Base-by-base conservation (phyloP, 2,113 vertebrate species). In the Rhea americana region DNA sequence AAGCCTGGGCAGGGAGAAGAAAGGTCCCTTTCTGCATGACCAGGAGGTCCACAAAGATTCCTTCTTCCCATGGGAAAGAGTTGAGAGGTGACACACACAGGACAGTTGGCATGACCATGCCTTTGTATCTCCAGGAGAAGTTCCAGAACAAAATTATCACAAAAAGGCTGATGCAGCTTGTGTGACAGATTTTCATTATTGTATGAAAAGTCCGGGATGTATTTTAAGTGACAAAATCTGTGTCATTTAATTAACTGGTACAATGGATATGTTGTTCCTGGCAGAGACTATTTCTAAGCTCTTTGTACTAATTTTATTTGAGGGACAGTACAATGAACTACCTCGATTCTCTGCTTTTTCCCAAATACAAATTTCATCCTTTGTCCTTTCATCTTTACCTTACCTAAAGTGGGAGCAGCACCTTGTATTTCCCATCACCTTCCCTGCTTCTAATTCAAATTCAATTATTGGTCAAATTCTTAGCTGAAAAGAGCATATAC, bases 201-300 rank as follows among this genome's bases (percentile, higher is more conserved):
- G 3, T 35, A n/a, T 73, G 45, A 81, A 35, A 90, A 84, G 58
- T 43, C 58, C 9, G 4, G 51, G 43, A 88, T 81, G 51, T 61
- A 48, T 87, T 93, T 80, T 39, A 93, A 86, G 66, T 68, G 87
- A 82, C 3, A 21, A 53, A 85, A 37, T 61, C 25, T 56, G 39
- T 84, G 62, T 65, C 58, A 76, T 82, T 93, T 81, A 65, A 94
- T 88, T 86, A 94, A 90, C n/a, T 81, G 65, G 89, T 51, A 68
- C 48, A 82, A 59, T 43, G 65, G 39, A 41, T 76, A n/a, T 2
- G 7, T 25, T 86, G 39, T 43, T 58, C 61, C 43, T 82, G 70
- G 24, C 83, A 94, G 80, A 73, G 35, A 32, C 63, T 32, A 55
- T 79, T 93, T 86, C 76, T 58, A 58, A 95, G 72, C 41, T 51